phyloP scores from a whole-genome alignment of 37 sponge, comb jelly and placozoan species.

The Hexactinellida sp. region DNA sequence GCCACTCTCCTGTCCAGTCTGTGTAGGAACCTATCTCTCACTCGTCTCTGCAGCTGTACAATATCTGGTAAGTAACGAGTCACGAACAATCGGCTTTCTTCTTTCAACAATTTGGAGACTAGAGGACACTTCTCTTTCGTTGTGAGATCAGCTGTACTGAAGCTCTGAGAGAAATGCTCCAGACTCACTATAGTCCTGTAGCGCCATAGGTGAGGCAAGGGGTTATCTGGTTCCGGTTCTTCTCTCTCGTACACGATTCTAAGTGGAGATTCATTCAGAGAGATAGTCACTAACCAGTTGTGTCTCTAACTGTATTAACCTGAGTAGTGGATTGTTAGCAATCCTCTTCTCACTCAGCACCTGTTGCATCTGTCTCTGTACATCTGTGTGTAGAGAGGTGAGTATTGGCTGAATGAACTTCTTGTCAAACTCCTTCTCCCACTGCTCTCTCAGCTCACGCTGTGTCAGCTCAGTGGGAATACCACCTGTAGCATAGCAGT shows the following conservation, averaged over 20 bases:
- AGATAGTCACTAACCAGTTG: not conserved
- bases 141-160: not conserved
- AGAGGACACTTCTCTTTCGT: not conserved
- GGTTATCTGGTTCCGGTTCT: not conserved
- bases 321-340: not conserved
- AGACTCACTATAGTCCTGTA: conserved; percentile 15
- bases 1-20: not conserved
- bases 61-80: conserved; percentile 15
- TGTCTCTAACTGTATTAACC: not conserved
- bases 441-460: conserved; percentile 1
- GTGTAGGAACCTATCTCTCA: not conserved
- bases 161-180: conserved; percentile 13
- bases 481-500: not conserved
- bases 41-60: not conserved
- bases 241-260: conserved; percentile 5
- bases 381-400: not conserved
- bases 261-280: too few species aligned
- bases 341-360: conserved; percentile 9
- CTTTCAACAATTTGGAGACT: not conserved
- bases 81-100: not conserved
- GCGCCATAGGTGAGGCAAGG: not conserved
- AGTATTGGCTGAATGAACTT: conserved; percentile 2
- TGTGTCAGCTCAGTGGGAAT: not conserved
- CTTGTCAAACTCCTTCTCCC: conserved; percentile 9
- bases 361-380: conserved; percentile 14